Base-by-base conservation (phyloP, 1,140 invertebrate species). In the Lepidurus arcticus region DNA sequence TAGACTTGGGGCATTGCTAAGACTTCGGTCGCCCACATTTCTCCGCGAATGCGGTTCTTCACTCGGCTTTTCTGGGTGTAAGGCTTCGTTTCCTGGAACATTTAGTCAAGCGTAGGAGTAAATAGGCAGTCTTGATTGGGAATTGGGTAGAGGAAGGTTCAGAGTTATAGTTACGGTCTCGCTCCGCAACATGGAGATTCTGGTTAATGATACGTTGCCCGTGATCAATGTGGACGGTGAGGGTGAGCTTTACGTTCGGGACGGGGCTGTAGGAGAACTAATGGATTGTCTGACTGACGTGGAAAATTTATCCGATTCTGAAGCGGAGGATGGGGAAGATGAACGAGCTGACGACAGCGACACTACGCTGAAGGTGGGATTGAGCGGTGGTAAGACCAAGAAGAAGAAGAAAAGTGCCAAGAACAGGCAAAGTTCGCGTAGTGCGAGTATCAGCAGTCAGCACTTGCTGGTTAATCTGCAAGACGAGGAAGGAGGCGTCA, bases 261-360 rank as follows among this genome's bases (percentile, higher is more conserved):
- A 65, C 53, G 53, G 53, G 7, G 53, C 53, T 16, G 8, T 16
- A 65, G 53, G 13, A 65, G 13, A n/a, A 65, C n/a, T 65, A 0
- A 21, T 7, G 7, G 53, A 65, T 65, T 65, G 53, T 8, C 21
- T 65, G 53, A 65, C 78, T 13, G 78, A 78, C 44, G 78, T 74
- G 10, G 78, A 78, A 74, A 74, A 78, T 34, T 47, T 78, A 6
- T 79, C 75, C n/a, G 73, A 79, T 42, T 44, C 44, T 11, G 75
- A 77, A 21, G 76, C 73, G 13, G 78, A 16, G 5, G 45, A 78
- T n/a, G 42, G n/a, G 26, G 53, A 65, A 16, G 53, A 65, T 16
- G 53, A 65, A 0, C 53, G 53, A 7, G 53, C 9, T 9, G 53
- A 65, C 6, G 53, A 65, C 21, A 65, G 53, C 53, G 53, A 65